phyloP scores from a whole-genome alignment of 64 coral and sea anemone genomes.

The Stichodactyla mertensii region DNA sequence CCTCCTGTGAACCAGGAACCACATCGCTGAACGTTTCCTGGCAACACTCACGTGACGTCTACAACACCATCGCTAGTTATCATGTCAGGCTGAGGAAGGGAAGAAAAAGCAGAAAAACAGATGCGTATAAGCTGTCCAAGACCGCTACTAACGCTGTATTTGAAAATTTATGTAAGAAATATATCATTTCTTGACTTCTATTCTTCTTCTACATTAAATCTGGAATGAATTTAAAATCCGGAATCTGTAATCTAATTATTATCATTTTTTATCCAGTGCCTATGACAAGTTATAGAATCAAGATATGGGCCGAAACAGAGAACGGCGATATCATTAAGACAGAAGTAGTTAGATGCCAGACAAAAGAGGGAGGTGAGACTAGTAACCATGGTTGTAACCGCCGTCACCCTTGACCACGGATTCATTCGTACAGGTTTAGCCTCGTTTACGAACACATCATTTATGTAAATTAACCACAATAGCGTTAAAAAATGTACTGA shows the following conservation, averaged over 20 bases:
- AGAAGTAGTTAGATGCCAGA: constrained; percentile 16
- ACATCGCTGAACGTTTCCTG: constrained; percentile 3
- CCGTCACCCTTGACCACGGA: too few species aligned
- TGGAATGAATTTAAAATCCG: too few species aligned
- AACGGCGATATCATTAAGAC: background rate
- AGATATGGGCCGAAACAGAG: constrained; percentile 12
- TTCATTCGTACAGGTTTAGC: too few species aligned
- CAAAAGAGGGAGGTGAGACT: constrained; percentile 41
- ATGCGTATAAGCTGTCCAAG: background rate
- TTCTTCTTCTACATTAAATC: too few species aligned
- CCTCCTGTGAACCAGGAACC: background rate
- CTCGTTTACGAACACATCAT: too few species aligned
- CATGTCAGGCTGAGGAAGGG: background rate
- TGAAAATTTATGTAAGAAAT: background rate
- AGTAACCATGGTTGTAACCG: background rate
- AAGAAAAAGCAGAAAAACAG: background rate
- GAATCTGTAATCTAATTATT: too few species aligned
- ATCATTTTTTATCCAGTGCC: constrained; percentile 21
- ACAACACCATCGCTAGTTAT: constrained; percentile 6
- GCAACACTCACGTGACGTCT: constrained; percentile 6
- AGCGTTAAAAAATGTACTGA: too few species aligned
- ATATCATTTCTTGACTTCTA: background rate
- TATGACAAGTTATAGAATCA: constrained; percentile 22
- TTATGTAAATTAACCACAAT: too few species aligned
- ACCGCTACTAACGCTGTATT: background rate